Evolutionary conservation across 2,113 vertebrate genomes (phyloP).

Genomic region (Fukomys damarensis): DNA sequence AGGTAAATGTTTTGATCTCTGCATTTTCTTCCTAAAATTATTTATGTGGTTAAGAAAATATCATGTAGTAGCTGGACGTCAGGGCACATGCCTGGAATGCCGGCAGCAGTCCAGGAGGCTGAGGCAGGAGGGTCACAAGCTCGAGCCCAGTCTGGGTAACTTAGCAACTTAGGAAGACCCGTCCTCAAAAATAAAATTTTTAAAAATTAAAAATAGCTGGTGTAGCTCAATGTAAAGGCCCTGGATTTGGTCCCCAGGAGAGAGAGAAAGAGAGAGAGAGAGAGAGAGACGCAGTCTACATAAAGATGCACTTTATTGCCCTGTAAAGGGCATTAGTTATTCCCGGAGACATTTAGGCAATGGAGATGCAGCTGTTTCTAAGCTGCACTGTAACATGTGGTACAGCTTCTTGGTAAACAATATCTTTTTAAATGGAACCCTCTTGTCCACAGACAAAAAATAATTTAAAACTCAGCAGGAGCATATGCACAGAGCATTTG

Average conservation of each 20-base stretch:
- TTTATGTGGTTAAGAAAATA: not conserved
- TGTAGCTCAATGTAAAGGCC: not conserved
- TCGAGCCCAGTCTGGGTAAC: not conserved
- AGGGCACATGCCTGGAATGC: not conserved
- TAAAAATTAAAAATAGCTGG: not conserved
- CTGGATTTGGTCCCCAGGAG: not conserved
- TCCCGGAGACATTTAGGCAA: constrained; percentile 21
- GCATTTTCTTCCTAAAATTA: not conserved
- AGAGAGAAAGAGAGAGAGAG: too few species aligned
- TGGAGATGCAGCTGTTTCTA: constrained; percentile 70
- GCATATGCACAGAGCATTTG: constrained; percentile 42
- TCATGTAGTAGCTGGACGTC: not conserved
- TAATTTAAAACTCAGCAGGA: constrained; percentile 67
- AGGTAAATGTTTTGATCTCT: not conserved
- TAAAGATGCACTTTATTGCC: not conserved
- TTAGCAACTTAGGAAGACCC: not conserved
- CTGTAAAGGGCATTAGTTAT: not conserved
- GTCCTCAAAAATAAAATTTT: not conserved
- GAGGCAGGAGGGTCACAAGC: not conserved
- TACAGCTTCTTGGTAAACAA: constrained; percentile 76
- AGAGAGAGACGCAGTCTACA: too few species aligned
- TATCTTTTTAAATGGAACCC: constrained; percentile 68
- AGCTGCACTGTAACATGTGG: constrained; percentile 68
- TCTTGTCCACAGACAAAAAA: constrained; percentile 76
- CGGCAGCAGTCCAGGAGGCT: not conserved